These are phyloP conservation scores for Octopus sinensis DNA, from an alignment of 1,140 invertebrate genomes.

Conservation along the genomic window DNA sequence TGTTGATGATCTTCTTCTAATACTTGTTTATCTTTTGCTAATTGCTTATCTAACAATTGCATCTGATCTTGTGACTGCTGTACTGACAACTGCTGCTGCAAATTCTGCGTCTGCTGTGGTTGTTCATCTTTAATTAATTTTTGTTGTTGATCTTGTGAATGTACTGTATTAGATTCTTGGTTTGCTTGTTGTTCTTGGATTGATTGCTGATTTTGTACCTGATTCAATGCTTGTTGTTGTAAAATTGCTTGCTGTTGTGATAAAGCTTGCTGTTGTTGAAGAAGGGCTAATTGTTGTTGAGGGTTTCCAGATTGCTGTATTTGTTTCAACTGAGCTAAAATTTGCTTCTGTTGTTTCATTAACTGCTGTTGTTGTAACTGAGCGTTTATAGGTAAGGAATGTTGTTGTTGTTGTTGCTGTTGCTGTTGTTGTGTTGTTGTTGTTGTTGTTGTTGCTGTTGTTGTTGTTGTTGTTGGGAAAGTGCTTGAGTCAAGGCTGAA, in stretches of 20 bases:
- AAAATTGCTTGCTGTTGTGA: neutral
- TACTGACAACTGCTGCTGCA: too few species aligned
- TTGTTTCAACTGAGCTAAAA: constrained; percentile 9
- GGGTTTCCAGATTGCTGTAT: neutral
- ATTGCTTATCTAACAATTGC: too few species aligned
- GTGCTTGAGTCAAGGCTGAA: neutral
- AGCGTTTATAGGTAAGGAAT: too few species aligned
- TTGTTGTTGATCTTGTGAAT: too few species aligned
- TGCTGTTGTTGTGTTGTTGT: neutral
- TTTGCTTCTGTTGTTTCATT: neutral
- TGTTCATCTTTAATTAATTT: too few species aligned
- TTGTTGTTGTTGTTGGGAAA: neutral
- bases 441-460: neutral
- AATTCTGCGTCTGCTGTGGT: too few species aligned
- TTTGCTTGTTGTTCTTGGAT: too few species aligned
- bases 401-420: neutral
- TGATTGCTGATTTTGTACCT: too few species aligned
- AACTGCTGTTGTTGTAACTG: neutral
- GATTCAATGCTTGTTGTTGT: too few species aligned
- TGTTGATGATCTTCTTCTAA: neutral
- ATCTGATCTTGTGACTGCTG: too few species aligned
- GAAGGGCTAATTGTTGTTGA: neutral
- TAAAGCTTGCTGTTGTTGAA: neutral
- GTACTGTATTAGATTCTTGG: too few species aligned
- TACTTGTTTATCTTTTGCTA: neutral